These are phyloP conservation scores for Cololabis saira DNA, from an alignment of 2,113 vertebrate genomes.

Conservation along the genomic window DNA sequence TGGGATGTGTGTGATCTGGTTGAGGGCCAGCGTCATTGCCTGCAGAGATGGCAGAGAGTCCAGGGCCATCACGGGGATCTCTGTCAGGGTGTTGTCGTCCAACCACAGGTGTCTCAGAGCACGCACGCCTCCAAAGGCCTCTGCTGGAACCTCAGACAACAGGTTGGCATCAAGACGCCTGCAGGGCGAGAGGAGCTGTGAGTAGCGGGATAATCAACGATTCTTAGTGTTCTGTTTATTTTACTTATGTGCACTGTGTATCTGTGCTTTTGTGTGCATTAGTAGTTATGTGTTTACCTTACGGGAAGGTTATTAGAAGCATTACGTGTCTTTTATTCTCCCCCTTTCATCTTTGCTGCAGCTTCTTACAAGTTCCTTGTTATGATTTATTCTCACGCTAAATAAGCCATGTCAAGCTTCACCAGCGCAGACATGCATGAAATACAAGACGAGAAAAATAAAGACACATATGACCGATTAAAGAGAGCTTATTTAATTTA, in stretches of 20 bases:
- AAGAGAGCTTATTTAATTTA: conserved; percentile 17
- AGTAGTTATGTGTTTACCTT: conserved; percentile 53
- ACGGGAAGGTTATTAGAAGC: conserved; percentile 60
- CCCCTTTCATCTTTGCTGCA: conserved; percentile 53
- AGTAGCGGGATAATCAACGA: conserved; percentile 52
- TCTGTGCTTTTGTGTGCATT: conserved; percentile 30
- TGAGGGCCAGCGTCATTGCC: conserved; percentile 96
- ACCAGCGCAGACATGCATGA: conserved; percentile 67
- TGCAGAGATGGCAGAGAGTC: conserved; percentile 90
- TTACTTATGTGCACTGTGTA: conserved; percentile 2
- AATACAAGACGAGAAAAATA: conserved; percentile 54
- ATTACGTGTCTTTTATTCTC: conserved; percentile 61
- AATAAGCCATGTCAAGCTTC: conserved; percentile 69
- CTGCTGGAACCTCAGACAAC: conserved; percentile 88
- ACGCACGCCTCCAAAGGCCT: conserved; percentile 88
- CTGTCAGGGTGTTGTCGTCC: conserved; percentile 91
- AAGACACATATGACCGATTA: conserved; percentile 32
- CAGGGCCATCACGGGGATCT: conserved; percentile 90
- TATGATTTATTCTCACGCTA: conserved; percentile 84
- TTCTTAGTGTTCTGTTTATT: neutral
- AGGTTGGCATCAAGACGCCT: conserved; percentile 97
- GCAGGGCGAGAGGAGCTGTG: conserved; percentile 51
- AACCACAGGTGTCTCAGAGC: conserved; percentile 95
- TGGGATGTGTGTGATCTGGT: conserved; percentile 90
- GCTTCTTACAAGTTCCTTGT: conserved; percentile 72